Base-by-base conservation (phyloP, 2,888 invertebrate genomes). In the Notocelia uddmanniana region DNA sequence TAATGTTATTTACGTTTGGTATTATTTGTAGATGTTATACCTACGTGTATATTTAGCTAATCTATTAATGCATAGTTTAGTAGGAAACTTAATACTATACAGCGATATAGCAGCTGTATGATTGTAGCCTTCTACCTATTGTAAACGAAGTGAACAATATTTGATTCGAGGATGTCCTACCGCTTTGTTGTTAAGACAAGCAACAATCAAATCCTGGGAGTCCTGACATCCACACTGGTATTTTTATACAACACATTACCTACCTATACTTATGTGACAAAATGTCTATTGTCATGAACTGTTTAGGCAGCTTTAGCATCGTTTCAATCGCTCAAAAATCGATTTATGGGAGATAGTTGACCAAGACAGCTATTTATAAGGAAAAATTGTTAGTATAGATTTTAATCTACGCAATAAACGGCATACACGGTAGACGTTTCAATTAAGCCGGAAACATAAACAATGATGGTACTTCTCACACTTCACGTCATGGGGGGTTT, bases 401-500 rank as follows among this genome's bases (percentile, higher is more conserved):
- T 55, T 21, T 62, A 55, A 54, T 66, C 45, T 50, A 34, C 67
- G 55, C 55, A 72, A 67, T 67, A 67, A 67, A 60, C 67, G n/a
- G 48, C 34, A 64, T 50, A 21, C 54, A 26, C 21, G 31, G 19
- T 59, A 59, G 59, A 48, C 55, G 23, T 72, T 67, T 62, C 68
- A 72, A 72, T 72, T 62, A 68, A 72, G 55, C 50, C 57, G n/a
- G 67, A 54, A 62, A 62, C 60, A 68, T 62, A 62, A 57, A 73
- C 68, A 73, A 67, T 68, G 23, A 19, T 41, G 57, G 26, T 68
- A 68, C 62, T 26, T 68, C 63, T 64, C 73, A 62, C 70, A 66
- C 73, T 67, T 63, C 55, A 68, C 62, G 70, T 57, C 70, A 62
- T 48, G 55, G 59, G 66, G 70, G 58, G 64, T 73, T 69, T 70